Evolutionary conservation across 53 echinoderm and acorn worm genomes (phyloP).

Genomic region (Paracentrotus lividus): DNA sequence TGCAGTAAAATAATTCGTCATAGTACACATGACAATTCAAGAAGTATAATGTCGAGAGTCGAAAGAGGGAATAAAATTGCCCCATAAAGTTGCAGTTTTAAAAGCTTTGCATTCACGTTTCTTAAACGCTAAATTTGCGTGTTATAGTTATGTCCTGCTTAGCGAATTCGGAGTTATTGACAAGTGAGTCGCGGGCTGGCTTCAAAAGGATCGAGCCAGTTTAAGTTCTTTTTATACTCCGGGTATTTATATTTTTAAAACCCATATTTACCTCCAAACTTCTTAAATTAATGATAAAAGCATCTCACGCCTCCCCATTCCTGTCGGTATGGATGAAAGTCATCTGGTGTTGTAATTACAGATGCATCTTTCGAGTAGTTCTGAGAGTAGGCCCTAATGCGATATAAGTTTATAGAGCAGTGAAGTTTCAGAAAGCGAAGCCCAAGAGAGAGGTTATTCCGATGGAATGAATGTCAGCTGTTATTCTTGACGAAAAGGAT

Average conservation of each 20-base stretch:
- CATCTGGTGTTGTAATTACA: background rate
- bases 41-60: background rate
- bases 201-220: constrained; percentile 1
- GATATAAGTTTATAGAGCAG: background rate
- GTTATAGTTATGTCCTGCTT: background rate
- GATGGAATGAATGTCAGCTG: background rate
- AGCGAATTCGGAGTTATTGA: background rate
- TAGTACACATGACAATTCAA: too few relatives aligned
- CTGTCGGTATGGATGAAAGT: background rate
- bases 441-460: background rate
- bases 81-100: background rate
- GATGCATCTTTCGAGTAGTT: background rate
- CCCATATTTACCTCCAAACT: background rate
- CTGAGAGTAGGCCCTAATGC: background rate
- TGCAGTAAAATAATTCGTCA: too few relatives aligned
- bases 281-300: background rate
- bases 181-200: background rate
- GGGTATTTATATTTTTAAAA: background rate
- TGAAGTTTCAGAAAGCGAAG: background rate
- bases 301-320: background rate
- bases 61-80: background rate
- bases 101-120: background rate
- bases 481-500: too few relatives aligned
- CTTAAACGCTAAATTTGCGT: background rate
- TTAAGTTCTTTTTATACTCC: background rate